These are phyloP conservation scores for Drosophila seguyi DNA, from an alignment of 1,140 invertebrate genomes.

Conservation along the genomic window DNA sequence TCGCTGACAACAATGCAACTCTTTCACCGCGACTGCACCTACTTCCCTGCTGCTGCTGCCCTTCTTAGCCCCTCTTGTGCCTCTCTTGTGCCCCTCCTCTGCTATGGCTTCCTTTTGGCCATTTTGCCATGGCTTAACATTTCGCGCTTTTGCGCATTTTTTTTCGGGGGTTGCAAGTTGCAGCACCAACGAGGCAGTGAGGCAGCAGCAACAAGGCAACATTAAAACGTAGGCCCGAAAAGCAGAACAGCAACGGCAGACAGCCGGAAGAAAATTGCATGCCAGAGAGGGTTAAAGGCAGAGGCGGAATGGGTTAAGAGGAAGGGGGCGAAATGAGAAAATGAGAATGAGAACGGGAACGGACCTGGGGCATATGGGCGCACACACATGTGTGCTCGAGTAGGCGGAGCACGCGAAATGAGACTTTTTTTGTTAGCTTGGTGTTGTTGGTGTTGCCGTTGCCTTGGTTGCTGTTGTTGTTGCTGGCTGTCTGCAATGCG, in stretches of 20 bases:
- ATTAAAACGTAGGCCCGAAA: constrained; percentile 53
- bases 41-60: constrained; percentile 2
- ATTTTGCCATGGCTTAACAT: constrained; percentile 67
- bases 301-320: constrained; percentile 12
- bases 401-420: constrained; percentile 82
- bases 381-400: constrained; percentile 60
- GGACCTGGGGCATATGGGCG: constrained; percentile 36
- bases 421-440: constrained; percentile 47
- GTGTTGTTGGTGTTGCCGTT: constrained; percentile 31
- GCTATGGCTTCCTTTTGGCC: constrained; percentile 64
- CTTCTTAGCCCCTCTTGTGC: constrained; percentile 2
- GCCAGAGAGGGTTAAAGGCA: constrained; percentile 19
- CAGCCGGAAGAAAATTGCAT: constrained; percentile 73
- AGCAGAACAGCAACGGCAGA: constrained; percentile 46
- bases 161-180: constrained; percentile 48
- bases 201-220: constrained; percentile 42
- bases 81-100: not conserved
- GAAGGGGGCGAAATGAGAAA: constrained; percentile 3
- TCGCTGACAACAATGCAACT: constrained; percentile 78
- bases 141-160: constrained; percentile 47
- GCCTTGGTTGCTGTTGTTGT: constrained; percentile 55
- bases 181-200: constrained; percentile 19
- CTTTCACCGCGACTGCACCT: constrained; percentile 44
- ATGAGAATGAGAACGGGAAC: constrained; percentile 19
- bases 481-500: constrained; percentile 76